Percentiles rank a stretch among this genome's conserved stretches.
These are phyloP conservation scores for Tenrec ecaudatus DNA, from an alignment of 2,113 vertebrate species.

Conservation along the genomic window DNA sequence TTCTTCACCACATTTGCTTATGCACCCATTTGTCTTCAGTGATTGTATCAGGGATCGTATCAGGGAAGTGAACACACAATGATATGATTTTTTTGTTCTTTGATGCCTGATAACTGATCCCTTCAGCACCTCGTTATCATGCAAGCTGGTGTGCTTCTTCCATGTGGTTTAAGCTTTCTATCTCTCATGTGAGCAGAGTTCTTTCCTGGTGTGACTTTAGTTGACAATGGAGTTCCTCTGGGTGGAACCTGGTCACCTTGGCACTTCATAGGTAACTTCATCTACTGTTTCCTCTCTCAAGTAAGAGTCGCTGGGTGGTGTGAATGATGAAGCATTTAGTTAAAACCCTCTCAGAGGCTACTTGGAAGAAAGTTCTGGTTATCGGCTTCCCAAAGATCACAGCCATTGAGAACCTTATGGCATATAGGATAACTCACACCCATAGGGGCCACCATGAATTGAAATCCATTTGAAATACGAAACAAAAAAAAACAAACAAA, in stretches of 20 bases:
- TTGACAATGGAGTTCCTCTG: neutral
- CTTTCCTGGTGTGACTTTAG: neutral
- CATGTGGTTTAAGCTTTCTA: neutral
- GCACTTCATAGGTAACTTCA: neutral
- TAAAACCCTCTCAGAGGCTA: neutral
- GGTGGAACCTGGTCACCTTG: neutral
- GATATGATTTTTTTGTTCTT: too few species aligned
- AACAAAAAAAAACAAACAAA: too few species aligned
- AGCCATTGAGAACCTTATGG: neutral
- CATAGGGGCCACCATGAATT: neutral
- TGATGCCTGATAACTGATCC: too few species aligned
- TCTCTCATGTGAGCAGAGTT: conserved; percentile 2
- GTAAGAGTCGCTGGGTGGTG: neutral
- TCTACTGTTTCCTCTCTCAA: too few species aligned
- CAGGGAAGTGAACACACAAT: too few species aligned
- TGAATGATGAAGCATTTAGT: neutral
- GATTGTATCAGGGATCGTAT: too few species aligned
- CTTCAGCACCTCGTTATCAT: too few species aligned
- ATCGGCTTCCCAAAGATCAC: neutral
- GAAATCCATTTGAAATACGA: neutral
- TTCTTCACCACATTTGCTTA: too few species aligned
- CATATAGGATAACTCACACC: neutral
- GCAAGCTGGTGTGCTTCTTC: too few species aligned
- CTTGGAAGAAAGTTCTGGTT: neutral
- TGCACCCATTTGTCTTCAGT: too few species aligned